Conservation (phyloP, 1,140 invertebrate species). For the Rhopalosiphum padi region DNA sequence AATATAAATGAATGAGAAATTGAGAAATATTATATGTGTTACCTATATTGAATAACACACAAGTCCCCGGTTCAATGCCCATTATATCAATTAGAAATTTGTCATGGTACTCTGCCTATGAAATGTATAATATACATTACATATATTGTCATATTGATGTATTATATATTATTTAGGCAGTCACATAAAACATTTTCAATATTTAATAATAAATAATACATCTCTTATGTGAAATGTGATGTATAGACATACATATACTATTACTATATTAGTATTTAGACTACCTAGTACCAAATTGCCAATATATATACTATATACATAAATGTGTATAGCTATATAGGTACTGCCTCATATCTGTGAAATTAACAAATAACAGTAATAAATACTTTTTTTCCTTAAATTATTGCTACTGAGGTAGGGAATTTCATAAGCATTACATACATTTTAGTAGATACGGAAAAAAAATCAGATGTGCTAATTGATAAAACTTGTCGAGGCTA, state of each 20-base stretch:
- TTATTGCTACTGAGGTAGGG: too few species aligned
- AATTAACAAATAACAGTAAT: too few species aligned
- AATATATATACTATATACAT: background rate
- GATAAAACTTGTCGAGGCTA: too few species aligned
- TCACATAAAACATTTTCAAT: slow-evolving; percentile 7
- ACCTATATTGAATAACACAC: background rate
- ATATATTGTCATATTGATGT: background rate
- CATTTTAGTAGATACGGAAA: too few species aligned
- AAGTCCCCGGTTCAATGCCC: background rate
- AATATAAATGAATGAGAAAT: background rate
- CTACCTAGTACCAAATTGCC: background rate
- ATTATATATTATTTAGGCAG: background rate
- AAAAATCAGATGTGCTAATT: too few species aligned
- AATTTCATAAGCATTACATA: too few species aligned
- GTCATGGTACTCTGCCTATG: background rate
- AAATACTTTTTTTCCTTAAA: too few species aligned
- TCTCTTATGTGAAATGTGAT: background rate
- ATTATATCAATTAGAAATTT: slow-evolving; percentile 9
- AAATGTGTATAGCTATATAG: too few species aligned
- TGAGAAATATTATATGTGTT: background rate
- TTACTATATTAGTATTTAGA: background rate
- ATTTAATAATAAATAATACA: background rate
- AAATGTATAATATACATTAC: background rate
- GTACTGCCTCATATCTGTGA: too few species aligned
- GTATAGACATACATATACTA: background rate